Percentiles rank a stretch among this genome's conserved stretches.
Evolutionary conservation across 2,797 vertebrate species (phyloP).

Genomic region (Gouania willdenowi): DNA sequence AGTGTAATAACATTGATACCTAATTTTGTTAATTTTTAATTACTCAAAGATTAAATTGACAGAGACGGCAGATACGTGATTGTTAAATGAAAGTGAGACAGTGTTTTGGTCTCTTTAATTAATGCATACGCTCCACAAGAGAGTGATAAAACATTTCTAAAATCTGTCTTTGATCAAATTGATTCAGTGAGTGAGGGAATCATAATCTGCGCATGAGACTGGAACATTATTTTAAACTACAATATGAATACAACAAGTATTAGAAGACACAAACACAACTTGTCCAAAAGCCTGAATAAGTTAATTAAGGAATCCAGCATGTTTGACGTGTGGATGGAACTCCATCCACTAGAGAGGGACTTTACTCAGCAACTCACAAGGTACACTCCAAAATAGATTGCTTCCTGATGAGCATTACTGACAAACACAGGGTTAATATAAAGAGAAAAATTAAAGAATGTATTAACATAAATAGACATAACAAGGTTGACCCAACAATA

Average conservation of each 20-base stretch:
- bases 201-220: neutral
- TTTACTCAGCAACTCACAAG: neutral
- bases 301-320: neutral
- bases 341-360: neutral
- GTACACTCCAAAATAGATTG: too few species aligned
- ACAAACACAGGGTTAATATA: too few species aligned
- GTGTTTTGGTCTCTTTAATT: neutral
- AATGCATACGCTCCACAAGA: neutral
- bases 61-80: neutral
- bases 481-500: too few species aligned
- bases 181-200: neutral
- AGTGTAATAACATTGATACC: neutral
- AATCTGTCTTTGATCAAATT: neutral
- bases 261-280: neutral
- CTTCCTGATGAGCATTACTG: neutral
- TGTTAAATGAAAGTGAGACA: neutral
- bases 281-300: neutral
- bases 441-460: too few species aligned
- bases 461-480: too few species aligned
- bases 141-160: neutral
- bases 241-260: neutral
- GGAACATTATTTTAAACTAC: neutral
- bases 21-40: neutral
- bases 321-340: neutral
- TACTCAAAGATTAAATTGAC: neutral